A percentile compares a stretch with the other conserved stretches of the same genome.
These are phyloP conservation scores for Leptinotarsa texana DNA, from an alignment of 1,140 invertebrate species.

Conservation along the genomic window DNA sequence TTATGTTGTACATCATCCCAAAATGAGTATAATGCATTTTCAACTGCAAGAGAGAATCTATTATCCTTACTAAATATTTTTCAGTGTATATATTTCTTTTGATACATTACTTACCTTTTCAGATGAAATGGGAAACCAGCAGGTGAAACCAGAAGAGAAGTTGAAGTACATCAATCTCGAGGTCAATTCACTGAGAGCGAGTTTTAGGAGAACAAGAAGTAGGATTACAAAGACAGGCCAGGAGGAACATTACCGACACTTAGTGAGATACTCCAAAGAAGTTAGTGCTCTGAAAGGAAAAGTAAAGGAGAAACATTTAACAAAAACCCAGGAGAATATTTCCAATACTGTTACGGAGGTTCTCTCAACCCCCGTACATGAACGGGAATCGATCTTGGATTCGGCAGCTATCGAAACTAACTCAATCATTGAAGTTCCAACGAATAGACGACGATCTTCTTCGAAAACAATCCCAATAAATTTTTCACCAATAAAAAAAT, in stretches of 20 bases:
- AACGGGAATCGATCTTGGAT: constrained; percentile 30
- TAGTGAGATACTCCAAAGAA: constrained; percentile 25
- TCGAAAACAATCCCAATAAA: constrained; percentile 5
- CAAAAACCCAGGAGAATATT: constrained; percentile 30
- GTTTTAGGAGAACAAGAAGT: constrained; percentile 14
- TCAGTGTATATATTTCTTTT: no score
- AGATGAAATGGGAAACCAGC: constrained; percentile 33
- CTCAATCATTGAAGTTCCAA: constrained; percentile 32
- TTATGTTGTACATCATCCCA: no score
- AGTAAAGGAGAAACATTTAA: constrained; percentile 31
- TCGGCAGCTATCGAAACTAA: constrained; percentile 33
- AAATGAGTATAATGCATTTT: no score
- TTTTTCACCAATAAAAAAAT: not conserved
- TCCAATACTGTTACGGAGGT: constrained; percentile 34
- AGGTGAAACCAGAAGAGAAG: constrained; percentile 32
- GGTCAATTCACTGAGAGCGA: constrained; percentile 28
- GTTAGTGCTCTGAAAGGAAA: constrained; percentile 31
- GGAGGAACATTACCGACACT: constrained; percentile 20
- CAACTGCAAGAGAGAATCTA: no score
- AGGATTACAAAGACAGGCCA: constrained; percentile 30
- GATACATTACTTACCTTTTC: constrained; percentile 9
- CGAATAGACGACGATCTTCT: constrained; percentile 9
- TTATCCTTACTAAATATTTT: no score
- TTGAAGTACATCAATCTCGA: constrained; percentile 30
- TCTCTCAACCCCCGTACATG: constrained; percentile 21